phyloP scores from a whole-genome alignment of 2,113 vertebrate species.

The Dromas ardeola region DNA sequence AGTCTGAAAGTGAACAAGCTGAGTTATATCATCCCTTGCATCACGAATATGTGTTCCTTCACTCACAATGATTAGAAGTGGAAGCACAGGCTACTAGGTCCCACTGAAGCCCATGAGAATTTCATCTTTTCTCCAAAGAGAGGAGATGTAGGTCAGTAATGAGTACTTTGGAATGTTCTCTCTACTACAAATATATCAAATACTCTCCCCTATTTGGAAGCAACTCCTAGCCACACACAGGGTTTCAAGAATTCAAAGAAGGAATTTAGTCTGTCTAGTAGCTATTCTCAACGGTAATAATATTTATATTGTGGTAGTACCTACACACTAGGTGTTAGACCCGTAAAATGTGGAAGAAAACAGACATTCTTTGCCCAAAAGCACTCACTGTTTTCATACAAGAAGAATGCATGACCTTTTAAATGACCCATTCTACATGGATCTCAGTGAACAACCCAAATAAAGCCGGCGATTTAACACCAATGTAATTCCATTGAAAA shows the following conservation, averaged over 20 bases:
- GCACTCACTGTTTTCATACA: not conserved
- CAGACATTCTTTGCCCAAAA: not conserved
- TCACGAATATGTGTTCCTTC: rapidly evolving
- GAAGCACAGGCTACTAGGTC: not conserved
- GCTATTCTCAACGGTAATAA: not conserved
- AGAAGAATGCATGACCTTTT: slow-evolving; percentile 19
- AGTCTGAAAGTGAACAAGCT: not conserved
- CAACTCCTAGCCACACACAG: not conserved
- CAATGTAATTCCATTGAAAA: slow-evolving; percentile 30
- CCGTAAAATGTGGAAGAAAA: not conserved
- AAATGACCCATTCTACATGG: not conserved
- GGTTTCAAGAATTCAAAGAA: not conserved
- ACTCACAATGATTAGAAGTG: not conserved
- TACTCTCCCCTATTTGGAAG: not conserved
- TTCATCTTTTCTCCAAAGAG: not conserved
- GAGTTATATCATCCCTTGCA: not conserved
- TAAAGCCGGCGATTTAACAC: not conserved
- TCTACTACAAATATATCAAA: not conserved
- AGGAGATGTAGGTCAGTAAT: not conserved
- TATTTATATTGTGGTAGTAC: not conserved
- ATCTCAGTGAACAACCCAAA: slow-evolving; percentile 6
- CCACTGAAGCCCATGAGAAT: not conserved
- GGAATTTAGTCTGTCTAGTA: not conserved
- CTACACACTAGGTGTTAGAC: not conserved
- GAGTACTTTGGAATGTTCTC: not conserved